Evolutionary conservation across 2,797 vertebrate species (phyloP), one percentile per base, ranked within the genome.

Genomic region (Tachyglossus aculeatus): DNA sequence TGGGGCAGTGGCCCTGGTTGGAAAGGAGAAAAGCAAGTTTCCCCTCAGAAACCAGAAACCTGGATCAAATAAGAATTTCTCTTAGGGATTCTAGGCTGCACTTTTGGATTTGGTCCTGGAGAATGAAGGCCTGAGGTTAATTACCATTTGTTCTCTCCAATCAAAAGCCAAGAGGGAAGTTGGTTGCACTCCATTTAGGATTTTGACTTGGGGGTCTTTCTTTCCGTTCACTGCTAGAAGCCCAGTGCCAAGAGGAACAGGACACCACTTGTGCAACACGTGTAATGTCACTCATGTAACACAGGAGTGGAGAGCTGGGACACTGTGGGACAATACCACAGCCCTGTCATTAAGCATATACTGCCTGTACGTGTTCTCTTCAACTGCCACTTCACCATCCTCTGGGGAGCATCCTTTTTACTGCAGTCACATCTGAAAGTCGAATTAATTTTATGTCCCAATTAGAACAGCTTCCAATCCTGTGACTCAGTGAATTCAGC

Each of bases 61-160:
- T 43, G 73, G 67, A 67, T 53, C 78, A 81, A 77, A 73, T 69
- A 67, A 2, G 45, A 41, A 81, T 75, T 75, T 78, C 29, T 74
- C 67, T 77, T 61, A 0, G 4, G 55, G 51, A 56, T 82, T 19
- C 69, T 78, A 68, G 41, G 50, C 39, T 85, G 78, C 22, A 37
- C 77, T 73, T 84, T 80, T 48, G 2, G 84, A 85, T 64, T 3
- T 52, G 27, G 75, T 82, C 87, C 68, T 75, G 55, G 52, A 81
- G 48, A 81, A 55, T 65, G 67, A 82, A 88, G n/a, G 48, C 65
- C 69, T 37, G 0, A 73, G 62, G 52, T 89, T 88, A 83, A 82
- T 85, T 86, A 85, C 74, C 50, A 83, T 71, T 53, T 69, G 25
- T 39, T 37, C 16, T 76, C 50, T 43, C 9, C 27, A 61, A 63